phyloP scores from a whole-genome alignment of 2,888 invertebrate genomes.

The Trichopoda pennipes region DNA sequence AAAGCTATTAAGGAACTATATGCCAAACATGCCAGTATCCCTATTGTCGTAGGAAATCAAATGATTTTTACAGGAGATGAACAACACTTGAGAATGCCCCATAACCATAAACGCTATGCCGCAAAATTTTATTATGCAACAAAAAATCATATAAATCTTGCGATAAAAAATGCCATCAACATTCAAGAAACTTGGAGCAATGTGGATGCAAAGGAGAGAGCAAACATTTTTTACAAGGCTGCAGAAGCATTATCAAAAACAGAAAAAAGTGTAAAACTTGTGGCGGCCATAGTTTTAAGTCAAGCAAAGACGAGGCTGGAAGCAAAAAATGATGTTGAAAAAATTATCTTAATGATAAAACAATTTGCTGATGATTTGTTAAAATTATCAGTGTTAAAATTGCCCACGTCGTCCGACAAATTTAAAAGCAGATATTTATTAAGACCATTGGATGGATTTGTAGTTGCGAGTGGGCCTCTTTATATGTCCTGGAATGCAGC shows the following conservation, averaged over 20 bases:
- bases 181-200: slow-evolving; percentile 92
- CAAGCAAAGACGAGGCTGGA: slow-evolving; percentile 95
- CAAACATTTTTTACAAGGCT: slow-evolving; percentile 90
- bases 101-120: slow-evolving; percentile 90
- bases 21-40: slow-evolving; percentile 84
- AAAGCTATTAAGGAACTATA: slow-evolving; percentile 39
- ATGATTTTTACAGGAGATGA: slow-evolving; percentile 87
- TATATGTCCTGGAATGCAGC: slow-evolving; percentile 99
- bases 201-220: slow-evolving; percentile 88
- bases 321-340: slow-evolving; percentile 97
- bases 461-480: slow-evolving; percentile 97
- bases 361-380: slow-evolving; percentile 85
- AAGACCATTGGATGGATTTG: slow-evolving; percentile 95
- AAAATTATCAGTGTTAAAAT: slow-evolving; percentile 77
- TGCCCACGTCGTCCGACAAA: slow-evolving; percentile 87
- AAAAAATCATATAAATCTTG: slow-evolving; percentile 89
- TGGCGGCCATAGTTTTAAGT: slow-evolving; percentile 97
- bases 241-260: slow-evolving; percentile 88
- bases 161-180: slow-evolving; percentile 87
- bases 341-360: slow-evolving; percentile 95
- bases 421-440: slow-evolving; percentile 90
- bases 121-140: slow-evolving; percentile 95
- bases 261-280: slow-evolving; percentile 91
- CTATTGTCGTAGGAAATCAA: slow-evolving; percentile 94
- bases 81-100: slow-evolving; percentile 91